phyloP scores from a whole-genome alignment of 2,113 vertebrate species.

The Harpagus bidentatus region DNA sequence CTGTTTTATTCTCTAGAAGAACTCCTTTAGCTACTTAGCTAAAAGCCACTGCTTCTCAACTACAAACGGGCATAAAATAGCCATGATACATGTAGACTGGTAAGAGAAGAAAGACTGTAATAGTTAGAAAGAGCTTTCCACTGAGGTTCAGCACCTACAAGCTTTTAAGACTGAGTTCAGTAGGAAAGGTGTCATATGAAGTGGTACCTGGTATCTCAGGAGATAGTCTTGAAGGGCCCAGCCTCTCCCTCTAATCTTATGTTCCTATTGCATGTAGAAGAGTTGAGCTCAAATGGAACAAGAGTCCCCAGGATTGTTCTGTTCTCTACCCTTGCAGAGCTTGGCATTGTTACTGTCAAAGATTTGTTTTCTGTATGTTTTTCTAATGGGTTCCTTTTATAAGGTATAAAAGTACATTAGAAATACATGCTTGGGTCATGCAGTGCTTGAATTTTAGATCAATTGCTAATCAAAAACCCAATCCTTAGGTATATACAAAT shows the following conservation, averaged over 20 bases:
- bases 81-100: neutral
- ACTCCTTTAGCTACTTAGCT: neutral
- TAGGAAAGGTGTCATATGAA: neutral
- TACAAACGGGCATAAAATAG: neutral
- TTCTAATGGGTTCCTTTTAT: neutral
- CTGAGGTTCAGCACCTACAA: neutral
- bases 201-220: neutral
- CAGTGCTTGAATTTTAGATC: neutral
- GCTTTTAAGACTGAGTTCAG: neutral
- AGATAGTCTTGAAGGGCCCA: neutral
- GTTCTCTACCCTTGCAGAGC: neutral
- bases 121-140: neutral
- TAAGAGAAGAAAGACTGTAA: neutral
- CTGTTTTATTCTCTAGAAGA: neutral
- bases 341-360: neutral
- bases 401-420: neutral
- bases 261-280: neutral
- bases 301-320: neutral
- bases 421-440: neutral
- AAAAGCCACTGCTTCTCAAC: neutral
- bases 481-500: neutral
- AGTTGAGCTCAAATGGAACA: neutral
- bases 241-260: neutral
- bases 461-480: neutral
- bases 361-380: neutral